These are phyloP conservation scores for Pelagia noctiluca DNA, from an alignment of 30 jellyfish, hydroid and myxozoan species.

Conservation along the genomic window DNA sequence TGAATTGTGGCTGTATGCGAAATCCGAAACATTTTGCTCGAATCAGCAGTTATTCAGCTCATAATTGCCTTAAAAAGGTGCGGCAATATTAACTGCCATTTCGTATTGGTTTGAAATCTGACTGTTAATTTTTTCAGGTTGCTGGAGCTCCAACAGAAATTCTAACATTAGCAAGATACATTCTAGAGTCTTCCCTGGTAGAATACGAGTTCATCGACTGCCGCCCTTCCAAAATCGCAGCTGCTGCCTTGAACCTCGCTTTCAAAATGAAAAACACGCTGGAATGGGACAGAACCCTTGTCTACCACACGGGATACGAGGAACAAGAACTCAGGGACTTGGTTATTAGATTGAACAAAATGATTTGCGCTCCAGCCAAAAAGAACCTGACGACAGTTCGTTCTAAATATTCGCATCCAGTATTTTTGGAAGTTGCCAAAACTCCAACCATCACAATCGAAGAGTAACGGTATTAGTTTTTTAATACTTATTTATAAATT, in stretches of 20 bases:
- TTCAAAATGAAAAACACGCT: constrained; percentile 77
- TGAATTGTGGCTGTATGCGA: no score
- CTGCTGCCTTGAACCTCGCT: constrained; percentile 84
- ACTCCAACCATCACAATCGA: constrained; percentile 55
- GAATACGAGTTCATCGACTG: constrained; percentile 84
- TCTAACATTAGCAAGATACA: constrained; percentile 89
- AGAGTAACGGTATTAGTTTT: no score
- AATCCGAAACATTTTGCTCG: no score
- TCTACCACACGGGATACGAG: constrained; percentile 83
- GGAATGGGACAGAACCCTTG: constrained; percentile 87
- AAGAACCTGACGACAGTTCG: constrained; percentile 75
- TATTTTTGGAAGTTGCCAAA: constrained; percentile 94
- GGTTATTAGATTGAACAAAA: constrained; percentile 57
- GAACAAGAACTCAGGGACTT: constrained; percentile 75
- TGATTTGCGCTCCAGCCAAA: constrained; percentile 72
- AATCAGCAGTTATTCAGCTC: no score
- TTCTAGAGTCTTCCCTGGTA: constrained; percentile 80
- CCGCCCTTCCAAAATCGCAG: constrained; percentile 85
- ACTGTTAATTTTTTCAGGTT: constrained; percentile 54
- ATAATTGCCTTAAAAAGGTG: no score
- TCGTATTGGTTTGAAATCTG: no score
- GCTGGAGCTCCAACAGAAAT: constrained; percentile 84
- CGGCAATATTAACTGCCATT: no score
- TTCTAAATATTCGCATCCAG: constrained; percentile 86
- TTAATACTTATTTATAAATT: no score